Evolutionary conservation across 2,797 vertebrate genomes (phyloP).

Genomic region (Acanthiza pusilla): DNA sequence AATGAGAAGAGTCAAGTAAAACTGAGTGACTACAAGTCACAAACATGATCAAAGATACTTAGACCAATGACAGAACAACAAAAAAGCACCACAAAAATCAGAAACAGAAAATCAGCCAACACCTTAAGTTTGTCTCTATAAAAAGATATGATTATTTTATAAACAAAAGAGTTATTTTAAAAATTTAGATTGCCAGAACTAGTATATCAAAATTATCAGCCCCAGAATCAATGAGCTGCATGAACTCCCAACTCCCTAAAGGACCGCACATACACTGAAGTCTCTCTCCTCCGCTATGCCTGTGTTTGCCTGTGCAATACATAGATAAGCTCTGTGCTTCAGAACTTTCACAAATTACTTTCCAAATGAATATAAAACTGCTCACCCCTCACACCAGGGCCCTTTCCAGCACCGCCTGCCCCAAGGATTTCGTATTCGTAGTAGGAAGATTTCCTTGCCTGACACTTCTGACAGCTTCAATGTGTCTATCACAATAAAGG

Average conservation of each 20-base stretch:
- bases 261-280: not conserved
- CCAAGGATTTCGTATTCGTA: conserved; percentile 93
- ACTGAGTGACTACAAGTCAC: not conserved
- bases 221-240: not conserved
- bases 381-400: conserved; percentile 85
- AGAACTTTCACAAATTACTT: not conserved
- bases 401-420: conserved; percentile 88
- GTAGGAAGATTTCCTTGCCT: conserved; percentile 73
- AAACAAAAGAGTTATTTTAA: not conserved
- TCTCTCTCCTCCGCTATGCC: not conserved
- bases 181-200: not conserved
- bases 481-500: conserved; percentile 86
- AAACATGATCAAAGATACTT: not conserved
- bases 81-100: not conserved
- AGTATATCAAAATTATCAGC: not conserved
- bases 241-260: not conserved
- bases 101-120: not conserved
- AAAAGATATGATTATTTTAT: not conserved
- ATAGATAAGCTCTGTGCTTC: not conserved
- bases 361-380: not conserved
- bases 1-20: not conserved
- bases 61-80: not conserved
- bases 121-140: not conserved
- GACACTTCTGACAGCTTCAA: conserved; percentile 68
- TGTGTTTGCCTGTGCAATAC: not conserved